Evolutionary conservation across 2,113 vertebrate genomes (phyloP), one percentile per base, ranked within the genome.

Genomic region (Erythrocercus mccallii): DNA sequence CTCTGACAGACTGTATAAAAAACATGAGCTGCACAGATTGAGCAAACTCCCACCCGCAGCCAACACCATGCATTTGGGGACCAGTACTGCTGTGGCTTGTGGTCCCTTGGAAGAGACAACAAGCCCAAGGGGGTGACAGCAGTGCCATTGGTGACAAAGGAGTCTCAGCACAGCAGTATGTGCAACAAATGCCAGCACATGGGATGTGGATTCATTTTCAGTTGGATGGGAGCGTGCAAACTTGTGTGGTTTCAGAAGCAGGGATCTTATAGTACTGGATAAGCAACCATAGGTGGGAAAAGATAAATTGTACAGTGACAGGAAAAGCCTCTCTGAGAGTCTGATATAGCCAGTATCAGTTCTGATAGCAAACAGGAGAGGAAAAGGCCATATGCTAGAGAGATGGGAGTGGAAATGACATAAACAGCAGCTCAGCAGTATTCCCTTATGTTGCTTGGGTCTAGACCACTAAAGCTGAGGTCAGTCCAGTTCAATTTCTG

Each of bases 341-440:
- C 40, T 72, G 65, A 64, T 89, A 74, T 1, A 85, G 33, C 5
- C 48, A 24, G 37, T 88, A 48, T 66, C 31, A 40, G 50, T 38
- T 77, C 78, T 76, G 53, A 74, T 12, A 23, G 51, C n/a, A 88
- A 61, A 50, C 1, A 80, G 53, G 31, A 68, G 42, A 90, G 25
- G 31, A 51, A 84, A 70, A 71, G 48, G 56, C 60, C 69, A 78
- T 88, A 66, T 86, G 79, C 56, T 74, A 50, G 60, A 81, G 80
- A 84, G 69, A 51, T 48, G 25, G 25, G 22, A 25, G 40, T 66
- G 53, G 80, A 94, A 94, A 93, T 90, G 37, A 72, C 92, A 90
- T 65, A 72, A 77, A 95, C 25, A 86, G 58, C 33, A 95, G 50
- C 88, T 90, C 90, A 95, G 82, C 71, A 47, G 82, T 86, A 57